These are phyloP conservation scores for Nyctalus aviator DNA, from an alignment of 2,797 vertebrate species.

Conservation along the genomic window DNA sequence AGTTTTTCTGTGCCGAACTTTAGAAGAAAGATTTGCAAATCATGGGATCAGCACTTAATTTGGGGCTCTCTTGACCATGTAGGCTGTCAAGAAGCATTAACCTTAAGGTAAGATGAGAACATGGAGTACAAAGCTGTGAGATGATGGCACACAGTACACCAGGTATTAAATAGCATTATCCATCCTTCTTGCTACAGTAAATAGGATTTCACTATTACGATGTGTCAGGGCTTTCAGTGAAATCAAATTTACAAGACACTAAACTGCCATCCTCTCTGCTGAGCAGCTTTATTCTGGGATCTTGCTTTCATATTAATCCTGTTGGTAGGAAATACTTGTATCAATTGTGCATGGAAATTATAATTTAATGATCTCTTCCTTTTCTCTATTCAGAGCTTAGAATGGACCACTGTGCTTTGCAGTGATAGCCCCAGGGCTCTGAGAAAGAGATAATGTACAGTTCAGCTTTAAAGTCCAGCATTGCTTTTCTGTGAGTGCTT, in stretches of 20 bases:
- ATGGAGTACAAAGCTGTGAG: constrained; percentile 85
- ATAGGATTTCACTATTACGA: constrained; percentile 92
- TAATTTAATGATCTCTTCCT: constrained; percentile 90
- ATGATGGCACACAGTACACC: constrained; percentile 84
- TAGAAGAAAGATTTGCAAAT: constrained; percentile 86
- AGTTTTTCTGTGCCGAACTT: constrained; percentile 56
- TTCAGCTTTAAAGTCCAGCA: constrained; percentile 80
- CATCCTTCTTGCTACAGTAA: constrained; percentile 89
- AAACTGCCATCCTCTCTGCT: constrained; percentile 87
- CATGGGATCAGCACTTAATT: constrained; percentile 84
- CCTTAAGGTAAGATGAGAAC: constrained; percentile 87
- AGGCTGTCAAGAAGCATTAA: constrained; percentile 89
- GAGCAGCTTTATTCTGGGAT: constrained; percentile 90
- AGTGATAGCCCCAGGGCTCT: constrained; percentile 79
- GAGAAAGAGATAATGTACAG: constrained; percentile 76
- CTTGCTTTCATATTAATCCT: constrained; percentile 88
- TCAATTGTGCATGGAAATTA: constrained; percentile 89
- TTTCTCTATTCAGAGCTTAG: constrained; percentile 83
- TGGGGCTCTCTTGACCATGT: constrained; percentile 85
- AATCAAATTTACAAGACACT: constrained; percentile 91
- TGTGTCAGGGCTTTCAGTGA: constrained; percentile 90
- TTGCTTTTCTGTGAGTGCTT: constrained; percentile 73
- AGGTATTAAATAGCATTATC: constrained; percentile 91
- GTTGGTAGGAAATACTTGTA: constrained; percentile 89
- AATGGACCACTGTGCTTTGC: constrained; percentile 81